Conservation (phyloP, 1,140 invertebrate genomes). For the Drosophila ohnishii region DNA sequence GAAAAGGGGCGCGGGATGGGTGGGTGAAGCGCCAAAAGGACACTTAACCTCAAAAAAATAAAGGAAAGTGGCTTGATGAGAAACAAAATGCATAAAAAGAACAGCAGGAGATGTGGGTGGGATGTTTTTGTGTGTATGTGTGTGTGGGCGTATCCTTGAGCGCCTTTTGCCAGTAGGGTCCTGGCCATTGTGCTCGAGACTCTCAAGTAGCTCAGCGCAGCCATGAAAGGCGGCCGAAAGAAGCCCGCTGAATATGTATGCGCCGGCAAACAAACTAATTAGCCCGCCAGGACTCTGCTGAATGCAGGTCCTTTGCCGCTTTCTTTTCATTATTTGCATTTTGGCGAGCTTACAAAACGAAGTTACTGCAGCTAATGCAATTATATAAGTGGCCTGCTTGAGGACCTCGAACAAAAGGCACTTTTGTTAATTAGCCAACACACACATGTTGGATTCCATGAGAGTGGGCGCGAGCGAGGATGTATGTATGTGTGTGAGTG, state of each 20-base stretch:
- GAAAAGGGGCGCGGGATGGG: not conserved
- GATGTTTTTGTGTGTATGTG: constrained; percentile 14
- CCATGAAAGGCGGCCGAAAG: constrained; percentile 60
- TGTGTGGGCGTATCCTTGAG: constrained; percentile 64
- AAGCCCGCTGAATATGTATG: constrained; percentile 49
- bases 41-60: constrained; percentile 77
- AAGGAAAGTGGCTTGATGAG: constrained; percentile 63
- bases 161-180: constrained; percentile 67
- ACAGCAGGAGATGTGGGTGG: constrained; percentile 37
- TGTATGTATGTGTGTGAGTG: not conserved
- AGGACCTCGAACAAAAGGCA: constrained; percentile 68
- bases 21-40: constrained; percentile 69
- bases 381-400: constrained; percentile 75
- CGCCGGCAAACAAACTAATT: constrained; percentile 74
- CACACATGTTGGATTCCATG: constrained; percentile 13
- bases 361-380: constrained; percentile 73
- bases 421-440: constrained; percentile 75
- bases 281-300: constrained; percentile 48
- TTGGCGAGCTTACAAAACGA: constrained; percentile 54
- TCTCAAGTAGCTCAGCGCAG: constrained; percentile 66
- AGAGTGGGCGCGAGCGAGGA: not conserved
- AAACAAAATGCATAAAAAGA: constrained; percentile 61
- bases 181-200: constrained; percentile 63
- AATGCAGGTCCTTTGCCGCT: constrained; percentile 54
- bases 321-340: constrained; percentile 76